These are phyloP conservation scores for Columba guinea DNA, from an alignment of 2,797 vertebrate genomes.

Conservation along the genomic window DNA sequence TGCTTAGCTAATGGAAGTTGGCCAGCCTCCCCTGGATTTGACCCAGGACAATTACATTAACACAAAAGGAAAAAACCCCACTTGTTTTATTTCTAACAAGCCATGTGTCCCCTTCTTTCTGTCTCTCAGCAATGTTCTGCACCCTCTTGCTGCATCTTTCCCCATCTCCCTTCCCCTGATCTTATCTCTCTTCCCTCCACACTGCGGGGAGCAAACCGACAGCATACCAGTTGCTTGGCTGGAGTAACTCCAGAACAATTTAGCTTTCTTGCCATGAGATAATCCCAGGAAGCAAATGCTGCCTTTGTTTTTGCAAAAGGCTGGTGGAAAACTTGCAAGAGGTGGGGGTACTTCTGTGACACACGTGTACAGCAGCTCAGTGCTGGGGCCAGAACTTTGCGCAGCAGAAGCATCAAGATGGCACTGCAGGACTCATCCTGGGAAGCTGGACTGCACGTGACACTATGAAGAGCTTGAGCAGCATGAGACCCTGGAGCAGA, in stretches of 20 bases:
- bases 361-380: rapidly evolving
- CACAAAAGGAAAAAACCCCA: background rate
- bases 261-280: background rate
- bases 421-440: background rate
- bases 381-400: background rate
- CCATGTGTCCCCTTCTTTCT: background rate
- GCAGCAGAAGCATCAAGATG: background rate
- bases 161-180: background rate
- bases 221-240: background rate
- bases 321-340: background rate
- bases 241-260: background rate
- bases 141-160: background rate
- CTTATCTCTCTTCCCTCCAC: background rate
- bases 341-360: background rate
- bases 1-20: constrained; percentile 10
- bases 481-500: background rate
- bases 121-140: background rate
- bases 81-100: constrained; percentile 6
- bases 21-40: constrained; percentile 5
- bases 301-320: background rate
- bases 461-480: background rate
- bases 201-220: background rate
- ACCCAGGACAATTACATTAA: background rate
- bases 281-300: background rate
- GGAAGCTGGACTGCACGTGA: background rate